Percentiles rank a stretch among this genome's conserved stretches.
Conservation (phyloP, 2,113 vertebrate genomes). For the Pogonocichla stellata region DNA sequence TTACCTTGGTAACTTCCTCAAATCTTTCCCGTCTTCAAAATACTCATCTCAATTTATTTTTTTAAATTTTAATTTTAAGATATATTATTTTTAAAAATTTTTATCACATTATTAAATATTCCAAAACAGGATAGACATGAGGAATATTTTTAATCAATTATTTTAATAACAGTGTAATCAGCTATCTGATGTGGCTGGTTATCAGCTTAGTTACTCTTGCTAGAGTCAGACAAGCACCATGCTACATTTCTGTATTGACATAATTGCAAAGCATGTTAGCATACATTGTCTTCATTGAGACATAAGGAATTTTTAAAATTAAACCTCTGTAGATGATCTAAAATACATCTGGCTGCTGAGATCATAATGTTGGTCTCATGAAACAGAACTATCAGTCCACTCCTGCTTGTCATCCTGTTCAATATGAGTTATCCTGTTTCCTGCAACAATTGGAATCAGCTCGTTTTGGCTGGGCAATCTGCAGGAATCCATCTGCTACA, state of each 20-base stretch:
- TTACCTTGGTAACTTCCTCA: not conserved
- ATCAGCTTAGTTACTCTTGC: not conserved
- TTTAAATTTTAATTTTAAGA: not conserved
- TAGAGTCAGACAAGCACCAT: not conserved
- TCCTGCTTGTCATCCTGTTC: not conserved
- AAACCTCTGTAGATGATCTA: not conserved
- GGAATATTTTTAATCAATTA: not conserved
- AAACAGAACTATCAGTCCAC: not conserved
- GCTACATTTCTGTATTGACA: not conserved
- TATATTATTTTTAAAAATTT: not conserved
- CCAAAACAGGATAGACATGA: not conserved
- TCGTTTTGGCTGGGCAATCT: not conserved
- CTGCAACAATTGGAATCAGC: not conserved
- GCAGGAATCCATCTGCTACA: not conserved
- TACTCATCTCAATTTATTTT: not conserved
- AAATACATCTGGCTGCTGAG: not conserved
- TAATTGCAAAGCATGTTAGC: not conserved
- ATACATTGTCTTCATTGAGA: not conserved
- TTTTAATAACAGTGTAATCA: not conserved
- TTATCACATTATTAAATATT: not conserved
- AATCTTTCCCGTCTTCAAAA: not conserved
- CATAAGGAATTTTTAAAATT: not conserved
- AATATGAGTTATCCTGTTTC: not conserved
- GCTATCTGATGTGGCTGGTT: not conserved
- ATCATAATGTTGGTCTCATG: not conserved